Percentiles rank a stretch among this genome's conserved stretches.
Evolutionary conservation across 1,140 invertebrate genomes (phyloP).

Genomic region (Drosophila persimilis): DNA sequence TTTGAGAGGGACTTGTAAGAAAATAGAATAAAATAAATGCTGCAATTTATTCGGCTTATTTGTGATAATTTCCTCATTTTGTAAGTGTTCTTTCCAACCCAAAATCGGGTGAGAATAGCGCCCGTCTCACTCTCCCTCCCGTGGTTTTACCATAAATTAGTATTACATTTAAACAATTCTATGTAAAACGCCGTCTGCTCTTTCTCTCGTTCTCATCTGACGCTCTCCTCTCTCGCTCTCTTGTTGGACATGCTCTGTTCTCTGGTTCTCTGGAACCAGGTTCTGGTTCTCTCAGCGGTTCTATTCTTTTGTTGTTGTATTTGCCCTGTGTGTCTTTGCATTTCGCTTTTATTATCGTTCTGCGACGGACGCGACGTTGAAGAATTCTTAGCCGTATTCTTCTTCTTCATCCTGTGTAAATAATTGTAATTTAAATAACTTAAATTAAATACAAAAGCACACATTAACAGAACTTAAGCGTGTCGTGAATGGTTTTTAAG

Average conservation of each 20-base stretch:
- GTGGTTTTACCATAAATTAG: too few relatives aligned
- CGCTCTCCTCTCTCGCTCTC: slow-evolving; percentile 10
- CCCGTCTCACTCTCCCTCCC: too few relatives aligned
- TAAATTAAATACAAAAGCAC: slow-evolving; percentile 73
- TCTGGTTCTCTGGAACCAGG: slow-evolving; percentile 9
- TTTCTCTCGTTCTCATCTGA: slow-evolving; percentile 5
- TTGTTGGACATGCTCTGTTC: slow-evolving; percentile 31
- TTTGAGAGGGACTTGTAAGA: too few relatives aligned
- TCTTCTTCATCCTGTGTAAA: slow-evolving; percentile 80
- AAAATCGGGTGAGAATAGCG: too few relatives aligned
- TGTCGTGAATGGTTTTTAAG: slow-evolving; percentile 67
- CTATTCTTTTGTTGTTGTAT: slow-evolving; percentile 29
- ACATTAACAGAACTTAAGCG: slow-evolving; percentile 49
- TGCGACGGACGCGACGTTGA: slow-evolving; percentile 74
- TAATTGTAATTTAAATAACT: slow-evolving; percentile 79
- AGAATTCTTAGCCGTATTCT: slow-evolving; percentile 73
- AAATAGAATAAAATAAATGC: too few relatives aligned
- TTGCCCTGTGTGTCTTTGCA: slow-evolving; percentile 61
- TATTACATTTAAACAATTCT: too few relatives aligned
- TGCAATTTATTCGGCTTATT: too few relatives aligned
- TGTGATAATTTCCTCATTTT: too few relatives aligned
- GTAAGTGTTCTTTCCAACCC: too few relatives aligned
- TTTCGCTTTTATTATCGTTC: slow-evolving; percentile 81
- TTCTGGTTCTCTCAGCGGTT: slow-evolving; percentile 29
- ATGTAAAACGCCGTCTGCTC: too few relatives aligned